These are phyloP conservation scores for Actenoides lindsayi DNA, from an alignment of 2,113 vertebrate genomes.

Conservation along the genomic window DNA sequence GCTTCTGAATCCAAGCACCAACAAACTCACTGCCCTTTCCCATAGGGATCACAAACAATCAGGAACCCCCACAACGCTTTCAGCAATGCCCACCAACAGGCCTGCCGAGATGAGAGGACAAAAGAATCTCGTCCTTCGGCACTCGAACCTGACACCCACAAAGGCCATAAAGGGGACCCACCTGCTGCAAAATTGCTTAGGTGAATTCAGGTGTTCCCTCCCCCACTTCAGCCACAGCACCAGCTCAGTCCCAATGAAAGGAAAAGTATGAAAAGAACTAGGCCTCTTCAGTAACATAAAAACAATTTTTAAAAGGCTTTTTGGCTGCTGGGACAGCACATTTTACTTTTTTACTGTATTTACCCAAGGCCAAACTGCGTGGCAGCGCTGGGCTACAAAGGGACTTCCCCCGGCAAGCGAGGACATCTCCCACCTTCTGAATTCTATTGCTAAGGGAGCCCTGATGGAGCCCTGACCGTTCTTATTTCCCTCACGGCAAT, in stretches of 20 bases:
- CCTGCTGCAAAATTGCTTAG: background rate
- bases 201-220: background rate
- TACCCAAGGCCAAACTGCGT: background rate
- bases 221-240: background rate
- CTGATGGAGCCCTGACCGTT: accelerated
- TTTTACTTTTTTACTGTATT: background rate
- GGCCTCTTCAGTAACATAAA: accelerated
- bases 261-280: accelerated
- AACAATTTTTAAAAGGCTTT: too few species aligned
- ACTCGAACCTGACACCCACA: background rate
- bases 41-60: accelerated
- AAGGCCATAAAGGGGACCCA: background rate
- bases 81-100: background rate
- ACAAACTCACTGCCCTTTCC: background rate
- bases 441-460: accelerated
- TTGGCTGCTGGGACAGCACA: accelerated
- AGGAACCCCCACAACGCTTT: background rate
- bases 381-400: accelerated
- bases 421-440: background rate
- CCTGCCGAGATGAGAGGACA: accelerated
- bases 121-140: background rate
- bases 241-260: background rate
- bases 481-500: background rate
- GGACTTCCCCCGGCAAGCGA: background rate
- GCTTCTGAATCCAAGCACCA: background rate